Evolutionary conservation across 2,888 invertebrate genomes (phyloP).

Genomic region (Idaea aversata): DNA sequence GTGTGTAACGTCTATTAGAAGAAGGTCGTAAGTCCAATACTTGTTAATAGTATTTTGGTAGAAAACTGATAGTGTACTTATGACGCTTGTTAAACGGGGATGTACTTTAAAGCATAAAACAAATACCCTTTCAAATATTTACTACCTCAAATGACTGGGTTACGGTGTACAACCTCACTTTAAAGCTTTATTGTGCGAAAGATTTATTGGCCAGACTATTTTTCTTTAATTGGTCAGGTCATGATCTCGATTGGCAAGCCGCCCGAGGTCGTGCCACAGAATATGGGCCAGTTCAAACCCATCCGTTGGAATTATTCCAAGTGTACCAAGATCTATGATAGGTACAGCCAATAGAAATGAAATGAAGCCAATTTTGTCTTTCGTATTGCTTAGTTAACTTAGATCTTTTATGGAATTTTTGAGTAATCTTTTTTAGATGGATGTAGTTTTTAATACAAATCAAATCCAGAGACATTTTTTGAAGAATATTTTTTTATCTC

Average conservation of each 20-base stretch:
- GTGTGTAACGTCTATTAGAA: too few species aligned
- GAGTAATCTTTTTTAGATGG: too few species aligned
- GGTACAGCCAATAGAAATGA: slow-evolving; percentile 1
- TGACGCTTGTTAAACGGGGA: neutral
- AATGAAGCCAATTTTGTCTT: slow-evolving; percentile 2
- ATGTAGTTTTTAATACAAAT: too few species aligned
- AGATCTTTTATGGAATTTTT: neutral
- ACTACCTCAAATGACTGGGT: neutral
- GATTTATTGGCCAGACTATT: neutral
- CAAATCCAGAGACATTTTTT: too few species aligned
- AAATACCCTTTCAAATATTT: neutral
- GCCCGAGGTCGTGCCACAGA: slow-evolving; percentile 22
- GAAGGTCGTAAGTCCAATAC: too few species aligned
- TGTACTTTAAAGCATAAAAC: neutral
- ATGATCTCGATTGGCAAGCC: slow-evolving; percentile 39
- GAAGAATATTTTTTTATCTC: too few species aligned
- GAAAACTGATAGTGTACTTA: too few species aligned
- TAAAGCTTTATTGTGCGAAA: neutral
- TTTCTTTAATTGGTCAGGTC: slow-evolving; percentile 34
- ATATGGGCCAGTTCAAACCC: neutral
- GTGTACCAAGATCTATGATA: neutral
- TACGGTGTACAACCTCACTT: neutral
- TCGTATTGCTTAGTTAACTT: neutral
- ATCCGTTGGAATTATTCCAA: neutral
- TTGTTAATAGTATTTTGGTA: too few species aligned